Evolutionary conservation across 1,140 invertebrate species (phyloP), one percentile per base, ranked within the genome.

Genomic region (Drosophila biarmipes): DNA sequence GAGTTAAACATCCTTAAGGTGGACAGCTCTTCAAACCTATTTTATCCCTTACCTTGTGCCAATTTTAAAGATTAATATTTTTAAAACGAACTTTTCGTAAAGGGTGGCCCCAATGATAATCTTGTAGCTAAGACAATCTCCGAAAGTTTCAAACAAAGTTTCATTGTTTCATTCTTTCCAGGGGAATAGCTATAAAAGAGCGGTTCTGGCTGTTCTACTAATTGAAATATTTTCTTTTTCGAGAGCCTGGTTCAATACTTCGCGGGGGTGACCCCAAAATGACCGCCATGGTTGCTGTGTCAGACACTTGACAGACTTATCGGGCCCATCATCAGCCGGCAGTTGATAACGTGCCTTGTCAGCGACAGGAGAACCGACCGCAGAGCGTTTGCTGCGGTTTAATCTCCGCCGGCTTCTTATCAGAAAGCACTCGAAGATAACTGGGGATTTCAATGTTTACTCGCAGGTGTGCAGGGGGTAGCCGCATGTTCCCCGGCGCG

Each of bases 221-320:
- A 51, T 21, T 58, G 55, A 14, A 15, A 46, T 17, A 27, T 45
- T 14, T 21, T 35, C 42, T 11, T 15, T 35, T 27, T 42, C n/a
- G 31, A 37, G 56, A 12, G 49, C 35, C 19, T 53, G 19, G 17
- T 40, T 27, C 29, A 14, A 4, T 43, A 17, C 52, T 24, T 43
- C 14, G 27, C 53, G 46, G 14, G 37, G 37, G 63, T 78, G 81
- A 86, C 81, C 81, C 81, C 82, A 54, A 86, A 85, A 86, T 81
- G 81, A 86, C 81, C 82, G 82, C 46, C 78, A 80, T 63, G 67
- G 45, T 58, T 63, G 59, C 69, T 53, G 46, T 68, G 56, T 56
- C 61, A 58, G 57, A 61, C 74, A 69, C 63, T 75, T 46, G 63
- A 62, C 68, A 27, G 53, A 73, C 71, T 84, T 67, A 78, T 84